Percentiles rank a stretch among this genome's conserved stretches.
These are phyloP conservation scores for Ifrita kowaldi DNA, from an alignment of 2,113 vertebrate genomes.

Conservation along the genomic window DNA sequence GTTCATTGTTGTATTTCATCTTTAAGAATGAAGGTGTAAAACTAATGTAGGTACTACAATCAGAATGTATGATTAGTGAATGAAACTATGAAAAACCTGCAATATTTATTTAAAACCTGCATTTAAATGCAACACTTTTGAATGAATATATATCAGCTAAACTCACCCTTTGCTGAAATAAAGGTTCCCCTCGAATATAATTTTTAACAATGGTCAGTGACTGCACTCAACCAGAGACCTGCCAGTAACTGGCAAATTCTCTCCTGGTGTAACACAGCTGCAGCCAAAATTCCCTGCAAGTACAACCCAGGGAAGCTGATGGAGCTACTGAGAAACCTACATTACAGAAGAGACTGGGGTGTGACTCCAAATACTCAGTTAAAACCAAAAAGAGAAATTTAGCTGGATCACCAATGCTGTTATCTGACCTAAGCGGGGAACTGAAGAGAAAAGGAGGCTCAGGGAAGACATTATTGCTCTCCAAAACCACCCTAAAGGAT, in stretches of 20 bases:
- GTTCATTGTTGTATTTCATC: not conserved
- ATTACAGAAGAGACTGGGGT: rapidly evolving
- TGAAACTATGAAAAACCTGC: not conserved
- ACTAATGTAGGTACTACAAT: not conserved
- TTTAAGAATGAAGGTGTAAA: not conserved
- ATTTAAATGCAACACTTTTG: not conserved
- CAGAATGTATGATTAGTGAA: not conserved
- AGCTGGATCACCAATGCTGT: not conserved
- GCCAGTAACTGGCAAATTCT: not conserved
- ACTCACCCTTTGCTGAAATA: not conserved
- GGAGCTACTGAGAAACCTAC: not conserved
- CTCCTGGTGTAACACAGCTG: not conserved
- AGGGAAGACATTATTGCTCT: not conserved
- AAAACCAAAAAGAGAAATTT: not conserved
- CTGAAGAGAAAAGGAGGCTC: not conserved
- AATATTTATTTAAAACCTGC: not conserved
- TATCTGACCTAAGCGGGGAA: not conserved
- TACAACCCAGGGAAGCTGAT: not conserved
- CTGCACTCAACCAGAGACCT: not conserved
- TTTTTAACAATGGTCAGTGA: not conserved
- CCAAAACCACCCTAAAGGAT: not conserved
- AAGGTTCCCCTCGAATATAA: not conserved
- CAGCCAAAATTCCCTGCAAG: not conserved
- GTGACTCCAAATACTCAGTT: not conserved
- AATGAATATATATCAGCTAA: not conserved